A percentile compares a stretch with the other conserved stretches of the same genome.
These are phyloP conservation scores for Chaetophractus vellerosus DNA, from an alignment of 2,797 vertebrate genomes.

Conservation along the genomic window DNA sequence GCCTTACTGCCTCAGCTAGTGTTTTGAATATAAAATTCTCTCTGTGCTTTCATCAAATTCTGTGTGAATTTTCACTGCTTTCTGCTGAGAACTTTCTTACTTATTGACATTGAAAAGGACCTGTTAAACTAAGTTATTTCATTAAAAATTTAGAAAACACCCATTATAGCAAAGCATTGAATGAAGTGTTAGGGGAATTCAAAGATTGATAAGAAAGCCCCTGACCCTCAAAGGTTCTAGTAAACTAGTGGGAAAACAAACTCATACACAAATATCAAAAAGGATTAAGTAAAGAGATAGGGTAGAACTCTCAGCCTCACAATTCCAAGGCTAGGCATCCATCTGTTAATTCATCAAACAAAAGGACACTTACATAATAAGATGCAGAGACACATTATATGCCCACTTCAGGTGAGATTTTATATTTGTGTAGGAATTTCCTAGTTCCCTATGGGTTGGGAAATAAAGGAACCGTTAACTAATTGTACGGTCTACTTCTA, in stretches of 20 bases:
- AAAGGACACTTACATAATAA: not conserved
- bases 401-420: not conserved
- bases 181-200: not conserved
- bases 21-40: not conserved
- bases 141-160: slow-evolving; percentile 63
- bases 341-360: not conserved
- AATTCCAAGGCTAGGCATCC: slow-evolving; percentile 14
- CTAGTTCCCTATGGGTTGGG: not conserved
- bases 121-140: slow-evolving; percentile 36
- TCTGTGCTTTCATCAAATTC: not conserved
- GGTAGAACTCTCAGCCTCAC: not conserved
- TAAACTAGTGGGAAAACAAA: not conserved
- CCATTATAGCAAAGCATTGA: slow-evolving; percentile 4
- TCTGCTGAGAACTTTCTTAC: slow-evolving; percentile 22
- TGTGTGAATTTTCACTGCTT: not conserved
- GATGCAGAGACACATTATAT: not conserved
- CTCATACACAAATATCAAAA: not conserved
- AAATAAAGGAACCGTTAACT: not conserved
- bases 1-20: not conserved
- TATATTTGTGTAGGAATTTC: not conserved
- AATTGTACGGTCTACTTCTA: not conserved
- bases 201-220: not conserved
- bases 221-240: not conserved
- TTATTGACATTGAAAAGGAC: slow-evolving; percentile 29
- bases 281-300: not conserved